phyloP scores from a whole-genome alignment of 2,888 invertebrate genomes.

The Sinohyriopsis cumingii region DNA sequence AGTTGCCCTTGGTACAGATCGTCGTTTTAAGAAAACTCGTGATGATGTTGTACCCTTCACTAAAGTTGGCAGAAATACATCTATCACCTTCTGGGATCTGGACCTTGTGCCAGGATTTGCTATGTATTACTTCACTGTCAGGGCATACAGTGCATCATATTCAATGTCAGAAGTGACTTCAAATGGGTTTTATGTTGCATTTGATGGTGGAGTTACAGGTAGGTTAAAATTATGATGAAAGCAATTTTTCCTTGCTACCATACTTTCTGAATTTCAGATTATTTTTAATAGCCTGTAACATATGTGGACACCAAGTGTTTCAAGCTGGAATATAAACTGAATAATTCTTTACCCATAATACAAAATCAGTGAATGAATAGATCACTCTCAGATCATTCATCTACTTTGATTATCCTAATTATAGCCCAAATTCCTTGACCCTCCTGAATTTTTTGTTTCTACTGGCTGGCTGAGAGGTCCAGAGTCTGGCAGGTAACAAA shows the following conservation, averaged over 20 bases:
- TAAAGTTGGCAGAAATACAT: slow-evolving; percentile 49
- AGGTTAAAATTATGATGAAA: not conserved
- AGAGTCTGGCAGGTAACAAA: too few species aligned
- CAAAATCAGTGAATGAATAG: too few species aligned
- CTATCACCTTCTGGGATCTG: slow-evolving; percentile 48
- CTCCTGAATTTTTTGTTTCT: too few species aligned
- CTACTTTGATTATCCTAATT: too few species aligned
- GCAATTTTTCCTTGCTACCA: too few species aligned
- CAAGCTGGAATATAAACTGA: too few species aligned
- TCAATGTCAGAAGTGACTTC: slow-evolving; percentile 46
- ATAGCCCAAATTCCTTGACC: too few species aligned
- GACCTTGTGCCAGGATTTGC: slow-evolving; percentile 37
- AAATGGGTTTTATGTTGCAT: slow-evolving; percentile 54
- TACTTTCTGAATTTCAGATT: too few species aligned
- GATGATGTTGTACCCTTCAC: slow-evolving; percentile 52
- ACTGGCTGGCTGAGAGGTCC: too few species aligned
- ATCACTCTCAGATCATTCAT: too few species aligned
- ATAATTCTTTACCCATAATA: too few species aligned
- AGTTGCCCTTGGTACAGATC: slow-evolving; percentile 53
- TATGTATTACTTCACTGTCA: slow-evolving; percentile 54
- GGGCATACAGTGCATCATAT: slow-evolving; percentile 45
- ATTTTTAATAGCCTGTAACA: not conserved
- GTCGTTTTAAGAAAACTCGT: slow-evolving; percentile 46
- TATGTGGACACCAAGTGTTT: too few species aligned
- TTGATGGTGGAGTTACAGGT: slow-evolving; percentile 44